A percentile compares a stretch with the other conserved stretches of the same genome.
Evolutionary conservation across 2,797 vertebrate species (phyloP).

Genomic region (Acridotheres tristis): DNA sequence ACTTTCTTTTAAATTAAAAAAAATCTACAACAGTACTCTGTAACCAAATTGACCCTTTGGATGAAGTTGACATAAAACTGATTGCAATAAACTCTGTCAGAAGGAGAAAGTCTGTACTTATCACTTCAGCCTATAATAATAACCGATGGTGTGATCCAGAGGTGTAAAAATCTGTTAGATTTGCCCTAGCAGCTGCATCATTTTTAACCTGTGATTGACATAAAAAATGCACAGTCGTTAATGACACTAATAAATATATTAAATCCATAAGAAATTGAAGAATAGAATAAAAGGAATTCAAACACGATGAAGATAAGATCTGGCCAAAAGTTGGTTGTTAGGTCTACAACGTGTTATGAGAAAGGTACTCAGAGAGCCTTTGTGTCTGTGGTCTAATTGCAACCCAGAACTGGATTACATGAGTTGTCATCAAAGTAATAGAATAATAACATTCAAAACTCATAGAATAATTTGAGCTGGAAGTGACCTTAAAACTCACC

Average conservation of each 20-base stretch:
- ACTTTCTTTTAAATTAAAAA: background rate
- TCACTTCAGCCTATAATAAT: background rate
- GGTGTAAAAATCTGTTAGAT: background rate
- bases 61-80: background rate
- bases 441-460: background rate
- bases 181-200: background rate
- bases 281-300: background rate
- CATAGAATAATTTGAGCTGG: background rate
- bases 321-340: background rate
- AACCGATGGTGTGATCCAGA: background rate
- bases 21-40: rapidly evolving
- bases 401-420: background rate
- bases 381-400: background rate
- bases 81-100: background rate
- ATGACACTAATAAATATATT: background rate
- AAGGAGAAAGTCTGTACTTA: background rate
- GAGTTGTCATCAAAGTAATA: background rate
- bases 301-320: background rate
- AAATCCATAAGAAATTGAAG: background rate
- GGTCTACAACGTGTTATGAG: background rate
- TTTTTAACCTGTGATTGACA: background rate
- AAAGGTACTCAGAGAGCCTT: background rate
- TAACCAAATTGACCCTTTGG: background rate
- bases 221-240: background rate
- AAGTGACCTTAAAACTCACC: background rate